Conservation (phyloP, 1,140 invertebrate genomes). For the Anagrus nilaparvatae region DNA sequence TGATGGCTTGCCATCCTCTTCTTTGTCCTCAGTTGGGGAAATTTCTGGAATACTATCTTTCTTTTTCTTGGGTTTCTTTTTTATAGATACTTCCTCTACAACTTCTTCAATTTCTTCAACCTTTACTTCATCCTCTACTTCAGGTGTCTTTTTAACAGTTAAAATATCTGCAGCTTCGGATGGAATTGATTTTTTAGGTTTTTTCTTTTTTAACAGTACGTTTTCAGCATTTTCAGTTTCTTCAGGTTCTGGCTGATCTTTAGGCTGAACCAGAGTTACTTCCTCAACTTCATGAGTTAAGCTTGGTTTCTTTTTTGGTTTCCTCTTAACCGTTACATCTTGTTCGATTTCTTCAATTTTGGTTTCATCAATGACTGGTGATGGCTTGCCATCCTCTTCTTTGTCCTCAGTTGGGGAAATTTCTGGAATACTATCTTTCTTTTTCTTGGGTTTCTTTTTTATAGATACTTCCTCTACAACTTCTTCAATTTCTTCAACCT, state of each 20-base stretch:
- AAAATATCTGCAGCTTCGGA: no score
- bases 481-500: slow-evolving; percentile 17
- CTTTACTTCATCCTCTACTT: slow-evolving; percentile 4
- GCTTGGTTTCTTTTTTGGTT: slow-evolving; percentile 12
- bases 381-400: slow-evolving; percentile 10
- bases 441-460: no score
- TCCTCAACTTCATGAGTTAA: neutral
- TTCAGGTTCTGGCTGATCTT: slow-evolving; percentile 3
- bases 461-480: slow-evolving; percentile 7
- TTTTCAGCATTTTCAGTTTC: slow-evolving; percentile 11
- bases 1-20: slow-evolving; percentile 12
- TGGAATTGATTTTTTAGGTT: no score
- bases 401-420: no score
- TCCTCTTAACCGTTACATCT: slow-evolving; percentile 10
- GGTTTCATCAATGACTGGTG: slow-evolving; percentile 13
- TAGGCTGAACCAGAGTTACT: neutral
- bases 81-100: slow-evolving; percentile 14
- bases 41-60: slow-evolving; percentile 23
- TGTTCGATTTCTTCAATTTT: slow-evolving; percentile 26
- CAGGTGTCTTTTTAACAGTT: slow-evolving; percentile 6
- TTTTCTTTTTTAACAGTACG: slow-evolving; percentile 5
- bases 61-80: slow-evolving; percentile 18
- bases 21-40: slow-evolving; percentile 10
- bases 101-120: slow-evolving; percentile 12
- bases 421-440: no score